Percentiles rank a stretch among this genome's conserved stretches.
Conservation (phyloP, 1,140 invertebrate species). For the Achatina immaculata region DNA sequence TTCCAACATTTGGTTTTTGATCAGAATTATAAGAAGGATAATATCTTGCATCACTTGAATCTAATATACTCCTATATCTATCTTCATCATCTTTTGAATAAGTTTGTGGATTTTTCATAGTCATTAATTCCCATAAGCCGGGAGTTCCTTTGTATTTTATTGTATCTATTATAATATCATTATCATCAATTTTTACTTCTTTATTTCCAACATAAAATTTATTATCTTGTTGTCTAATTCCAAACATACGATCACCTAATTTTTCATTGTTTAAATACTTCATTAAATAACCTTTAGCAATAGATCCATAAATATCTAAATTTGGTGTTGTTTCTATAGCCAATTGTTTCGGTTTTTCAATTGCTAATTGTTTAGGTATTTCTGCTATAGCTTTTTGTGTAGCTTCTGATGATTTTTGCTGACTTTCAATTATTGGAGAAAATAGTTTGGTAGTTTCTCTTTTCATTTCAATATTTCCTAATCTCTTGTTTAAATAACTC, state of each 20-base stretch:
- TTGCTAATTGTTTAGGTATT: too few species aligned
- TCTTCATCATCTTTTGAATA: neutral
- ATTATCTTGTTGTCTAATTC: too few species aligned
- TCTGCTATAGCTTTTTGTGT: too few species aligned
- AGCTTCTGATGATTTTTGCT: too few species aligned
- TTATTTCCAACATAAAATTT: too few species aligned
- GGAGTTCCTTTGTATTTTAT: neutral
- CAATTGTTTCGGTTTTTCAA: too few species aligned
- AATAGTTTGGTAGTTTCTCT: neutral
- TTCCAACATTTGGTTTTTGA: neutral
- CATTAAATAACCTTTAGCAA: too few species aligned
- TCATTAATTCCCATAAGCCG: constrained; percentile 1
- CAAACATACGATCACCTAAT: neutral
- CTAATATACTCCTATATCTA: neutral
- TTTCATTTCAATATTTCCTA: neutral
- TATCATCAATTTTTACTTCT: neutral
- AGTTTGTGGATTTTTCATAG: neutral
- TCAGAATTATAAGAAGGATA: neutral
- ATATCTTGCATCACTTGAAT: neutral
- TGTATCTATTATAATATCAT: constrained; percentile 11
- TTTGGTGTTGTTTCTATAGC: neutral
- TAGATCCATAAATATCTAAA: neutral
- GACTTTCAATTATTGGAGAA: too few species aligned
- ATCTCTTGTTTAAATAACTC: neutral
- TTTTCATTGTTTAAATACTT: neutral